Base-by-base conservation (phyloP, 2,797 vertebrate species). In the Echeneis naucrates region DNA sequence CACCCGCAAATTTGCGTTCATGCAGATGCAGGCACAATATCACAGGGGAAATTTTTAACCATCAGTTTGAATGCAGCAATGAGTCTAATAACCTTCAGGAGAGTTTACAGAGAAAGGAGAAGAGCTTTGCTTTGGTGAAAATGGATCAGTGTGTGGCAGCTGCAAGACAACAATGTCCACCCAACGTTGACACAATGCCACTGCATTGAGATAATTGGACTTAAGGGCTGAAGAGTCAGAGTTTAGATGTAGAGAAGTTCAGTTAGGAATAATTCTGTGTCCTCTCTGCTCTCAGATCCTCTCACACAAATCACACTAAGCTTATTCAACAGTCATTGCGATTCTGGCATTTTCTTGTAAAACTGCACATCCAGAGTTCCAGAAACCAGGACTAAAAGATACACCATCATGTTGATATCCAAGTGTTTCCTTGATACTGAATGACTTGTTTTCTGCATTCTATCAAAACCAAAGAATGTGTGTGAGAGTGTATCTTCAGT, bases 1-100 rank as follows among this genome's bases (percentile, higher is more conserved):
- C 8, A 8, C 2, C 17, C 16, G 17, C 17, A 42, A n/a, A n/a
- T n/a, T n/a, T n/a, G n/a, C n/a, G n/a, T n/a, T n/a, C 17, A 76
- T 27, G 45, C 32, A 53, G 48, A 55, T 27, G 42, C 40, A 35
- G 35, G 26, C 30, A 53, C 21, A 14, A 12, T 5, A 32, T 52
- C 57, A 80, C 37, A 21, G 40, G 30, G 19, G 51, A 40, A 67
- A 83, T 68, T 80, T 79, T 57, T 76, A 88, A 72, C 81, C 69
- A 83, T 86, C 77, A 78, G 78, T 58, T 35, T 44, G 51, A 53
- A 70, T 68, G 61, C 32, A 72, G 56, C 44, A 81, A 72, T 66
- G 68, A 62, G 75, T 83, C 47, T 59, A 63, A 77, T 78, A 75
- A 75, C 72, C 16, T 35, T 7, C 4, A 40, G 38, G 1, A 65